Evolutionary conservation across 2,888 invertebrate species (phyloP).

Genomic region (Pecten maximus): DNA sequence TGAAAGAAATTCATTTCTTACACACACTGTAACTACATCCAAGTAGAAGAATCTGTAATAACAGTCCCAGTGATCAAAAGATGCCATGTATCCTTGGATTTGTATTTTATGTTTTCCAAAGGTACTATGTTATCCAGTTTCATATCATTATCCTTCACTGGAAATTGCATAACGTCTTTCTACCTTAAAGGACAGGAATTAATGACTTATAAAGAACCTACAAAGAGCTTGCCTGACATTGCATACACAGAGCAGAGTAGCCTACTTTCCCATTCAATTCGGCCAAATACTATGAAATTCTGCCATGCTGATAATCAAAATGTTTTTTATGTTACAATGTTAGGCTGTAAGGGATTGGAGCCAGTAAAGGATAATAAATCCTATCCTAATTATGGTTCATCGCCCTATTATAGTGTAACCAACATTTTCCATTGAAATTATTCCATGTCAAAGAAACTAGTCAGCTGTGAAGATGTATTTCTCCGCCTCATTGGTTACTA

Average conservation of each 20-base stretch:
- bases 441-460: slow-evolving; percentile 31
- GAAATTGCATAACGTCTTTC: background rate
- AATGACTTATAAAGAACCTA: background rate
- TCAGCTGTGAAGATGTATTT: slow-evolving; percentile 24
- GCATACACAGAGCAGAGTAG: background rate
- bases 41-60: slow-evolving; percentile 8
- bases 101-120: slow-evolving; percentile 24
- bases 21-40: slow-evolving; percentile 25
- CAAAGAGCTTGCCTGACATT: background rate
- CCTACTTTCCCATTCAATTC: background rate
- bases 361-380: background rate
- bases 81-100: slow-evolving; percentile 10
- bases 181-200: background rate
- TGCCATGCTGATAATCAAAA: background rate
- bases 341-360: background rate
- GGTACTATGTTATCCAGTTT: slow-evolving; percentile 20
- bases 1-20: slow-evolving; percentile 24
- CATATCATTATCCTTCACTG: slow-evolving; percentile 11
- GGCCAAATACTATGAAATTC: background rate
- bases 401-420: background rate
- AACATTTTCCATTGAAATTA: background rate
- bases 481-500: background rate
- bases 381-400: background rate
- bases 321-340: background rate
- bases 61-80: background rate